These are phyloP conservation scores for Podarcis cretensis DNA, from an alignment of 2,113 vertebrate genomes.

Conservation along the genomic window DNA sequence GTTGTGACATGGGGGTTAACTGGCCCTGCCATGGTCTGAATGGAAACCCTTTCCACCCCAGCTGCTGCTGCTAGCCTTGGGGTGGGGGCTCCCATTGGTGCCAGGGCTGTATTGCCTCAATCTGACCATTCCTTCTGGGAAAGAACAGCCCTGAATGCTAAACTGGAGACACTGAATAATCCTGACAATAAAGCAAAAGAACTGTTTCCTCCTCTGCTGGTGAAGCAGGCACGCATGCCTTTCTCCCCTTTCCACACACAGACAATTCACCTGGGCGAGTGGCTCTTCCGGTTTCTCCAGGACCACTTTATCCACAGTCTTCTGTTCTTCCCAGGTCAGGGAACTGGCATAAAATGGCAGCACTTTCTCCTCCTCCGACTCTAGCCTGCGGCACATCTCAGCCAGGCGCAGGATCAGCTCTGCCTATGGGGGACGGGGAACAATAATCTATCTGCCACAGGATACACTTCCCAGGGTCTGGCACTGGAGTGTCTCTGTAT, in stretches of 20 bases:
- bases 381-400: slow-evolving; percentile 84
- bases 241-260: fast-evolving
- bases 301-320: slow-evolving; percentile 26
- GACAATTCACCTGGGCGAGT: slow-evolving; percentile 74
- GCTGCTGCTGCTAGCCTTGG: background rate
- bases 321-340: slow-evolving; percentile 68
- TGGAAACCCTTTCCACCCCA: background rate
- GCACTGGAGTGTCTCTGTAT: background rate
- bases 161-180: background rate
- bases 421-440: slow-evolving; percentile 67
- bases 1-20: background rate
- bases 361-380: slow-evolving; percentile 87
- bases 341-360: slow-evolving; percentile 82
- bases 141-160: background rate
- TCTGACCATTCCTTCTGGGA: background rate
- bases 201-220: background rate
- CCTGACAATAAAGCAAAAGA: fast-evolving
- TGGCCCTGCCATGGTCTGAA: background rate
- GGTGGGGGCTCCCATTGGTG: background rate
- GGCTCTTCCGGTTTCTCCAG: slow-evolving; percentile 58
- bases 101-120: background rate
- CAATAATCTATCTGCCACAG: background rate
- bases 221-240: background rate
- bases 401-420: slow-evolving; percentile 78
- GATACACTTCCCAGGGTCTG: background rate